A percentile compares a stretch with the other conserved stretches of the same genome.
Evolutionary conservation across 1,140 invertebrate genomes (phyloP).

Genomic region (Heliconius hewitsoni): DNA sequence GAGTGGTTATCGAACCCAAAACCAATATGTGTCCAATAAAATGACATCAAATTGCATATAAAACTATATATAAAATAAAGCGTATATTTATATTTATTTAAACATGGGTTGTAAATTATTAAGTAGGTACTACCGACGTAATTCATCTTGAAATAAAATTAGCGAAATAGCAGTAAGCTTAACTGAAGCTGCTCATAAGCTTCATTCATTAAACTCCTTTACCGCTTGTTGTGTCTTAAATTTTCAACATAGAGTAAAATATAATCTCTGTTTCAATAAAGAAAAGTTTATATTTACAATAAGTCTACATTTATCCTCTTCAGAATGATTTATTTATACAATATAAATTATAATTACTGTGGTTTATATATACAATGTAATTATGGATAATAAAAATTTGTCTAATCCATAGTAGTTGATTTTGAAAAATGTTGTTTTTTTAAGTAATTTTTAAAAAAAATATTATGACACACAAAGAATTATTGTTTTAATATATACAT

Average conservation of each 20-base stretch:
- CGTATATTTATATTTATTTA: no score
- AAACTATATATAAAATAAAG: no score
- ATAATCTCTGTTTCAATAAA: constrained; percentile 8
- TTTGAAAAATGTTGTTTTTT: no score
- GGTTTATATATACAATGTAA: no score
- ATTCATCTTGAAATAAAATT: constrained; percentile 7
- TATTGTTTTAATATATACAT: no score
- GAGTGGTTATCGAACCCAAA: not conserved
- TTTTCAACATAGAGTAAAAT: constrained; percentile 6
- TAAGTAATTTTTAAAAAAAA: no score
- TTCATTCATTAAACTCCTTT: constrained; percentile 4
- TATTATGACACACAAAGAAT: no score
- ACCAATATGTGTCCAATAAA: not conserved
- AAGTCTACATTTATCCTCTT: not conserved
- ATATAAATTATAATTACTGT: not conserved
- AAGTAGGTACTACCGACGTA: not conserved
- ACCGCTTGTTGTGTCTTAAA: constrained; percentile 12
- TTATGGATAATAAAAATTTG: no score
- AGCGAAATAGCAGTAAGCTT: constrained; percentile 1
- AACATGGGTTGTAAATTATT: not conserved
- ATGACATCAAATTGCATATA: no score
- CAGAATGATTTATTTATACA: not conserved
- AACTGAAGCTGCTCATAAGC: constrained; percentile 14
- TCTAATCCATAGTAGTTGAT: no score
- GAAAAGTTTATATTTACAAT: not conserved